Conservation (phyloP, 2,888 invertebrate genomes). For the Ormyrus thymus region DNA sequence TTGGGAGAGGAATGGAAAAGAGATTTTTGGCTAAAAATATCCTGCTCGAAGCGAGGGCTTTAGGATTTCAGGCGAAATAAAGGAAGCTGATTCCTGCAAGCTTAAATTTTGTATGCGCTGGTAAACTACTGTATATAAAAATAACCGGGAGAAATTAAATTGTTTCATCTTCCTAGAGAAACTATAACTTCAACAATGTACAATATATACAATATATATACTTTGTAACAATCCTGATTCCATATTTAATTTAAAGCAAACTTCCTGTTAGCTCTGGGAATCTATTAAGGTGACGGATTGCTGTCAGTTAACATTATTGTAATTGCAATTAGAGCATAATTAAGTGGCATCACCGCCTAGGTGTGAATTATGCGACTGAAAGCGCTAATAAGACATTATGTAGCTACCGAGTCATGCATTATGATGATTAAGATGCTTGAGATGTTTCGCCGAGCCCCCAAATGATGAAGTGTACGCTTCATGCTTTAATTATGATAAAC, state of each 20-base stretch:
- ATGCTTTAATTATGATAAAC: slow-evolving; percentile 6
- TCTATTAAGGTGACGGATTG: not conserved
- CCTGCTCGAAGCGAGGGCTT: no score
- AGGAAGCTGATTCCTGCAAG: no score
- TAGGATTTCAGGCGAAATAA: no score
- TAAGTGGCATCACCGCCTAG: not conserved
- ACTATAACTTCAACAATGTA: no score
- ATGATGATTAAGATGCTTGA: slow-evolving; percentile 16
- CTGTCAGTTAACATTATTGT: not conserved
- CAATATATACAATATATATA: no score
- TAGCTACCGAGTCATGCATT: slow-evolving; percentile 2
- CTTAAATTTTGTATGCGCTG: no score
- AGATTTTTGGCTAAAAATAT: no score
- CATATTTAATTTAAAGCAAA: not conserved
- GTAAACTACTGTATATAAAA: no score
- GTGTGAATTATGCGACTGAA: slow-evolving; percentile 11
- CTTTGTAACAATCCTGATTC: not conserved
- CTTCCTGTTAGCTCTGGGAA: not conserved
- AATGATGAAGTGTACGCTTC: slow-evolving; percentile 4
- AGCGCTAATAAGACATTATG: slow-evolving; percentile 39
- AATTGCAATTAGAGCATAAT: slow-evolving; percentile 2
- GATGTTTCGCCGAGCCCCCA: not conserved
- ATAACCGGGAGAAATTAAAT: no score
- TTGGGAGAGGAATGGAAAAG: no score
- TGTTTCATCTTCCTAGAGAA: no score